Conservation (phyloP, 2,113 vertebrate species). For the Pantherophis guttatus region DNA sequence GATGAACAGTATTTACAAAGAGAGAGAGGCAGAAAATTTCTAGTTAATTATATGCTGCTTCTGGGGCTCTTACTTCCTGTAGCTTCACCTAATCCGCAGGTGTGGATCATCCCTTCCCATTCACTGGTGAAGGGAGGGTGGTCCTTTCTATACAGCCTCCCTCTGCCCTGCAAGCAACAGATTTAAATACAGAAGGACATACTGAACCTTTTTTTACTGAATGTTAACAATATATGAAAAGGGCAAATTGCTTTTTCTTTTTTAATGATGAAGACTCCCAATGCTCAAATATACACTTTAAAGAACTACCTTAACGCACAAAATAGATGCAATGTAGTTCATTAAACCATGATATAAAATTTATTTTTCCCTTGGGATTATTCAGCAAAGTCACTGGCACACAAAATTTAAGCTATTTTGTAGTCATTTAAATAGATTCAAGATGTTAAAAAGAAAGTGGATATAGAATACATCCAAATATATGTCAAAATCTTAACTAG, state of each 20-base stretch:
- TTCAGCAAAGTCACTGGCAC: constrained; percentile 1
- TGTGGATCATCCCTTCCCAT: constrained; percentile 68
- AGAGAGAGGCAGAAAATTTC: constrained; percentile 67
- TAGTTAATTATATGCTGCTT: constrained; percentile 82
- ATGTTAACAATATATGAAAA: constrained; percentile 59
- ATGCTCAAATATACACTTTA: constrained; percentile 37
- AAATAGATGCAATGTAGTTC: constrained; percentile 36
- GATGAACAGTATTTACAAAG: constrained; percentile 69
- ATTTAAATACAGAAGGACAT: constrained; percentile 65
- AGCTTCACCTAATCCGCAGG: constrained; percentile 80
- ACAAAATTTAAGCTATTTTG: neutral
- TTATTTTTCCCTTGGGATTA: constrained; percentile 1
- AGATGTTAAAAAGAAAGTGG: constrained; percentile 16
- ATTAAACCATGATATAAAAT: constrained; percentile 34
- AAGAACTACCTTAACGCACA: constrained; percentile 7
- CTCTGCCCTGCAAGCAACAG: constrained; percentile 55
- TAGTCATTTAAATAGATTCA: neutral
- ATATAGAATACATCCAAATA: neutral
- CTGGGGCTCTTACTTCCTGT: constrained; percentile 78
- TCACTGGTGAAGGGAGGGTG: constrained; percentile 62
- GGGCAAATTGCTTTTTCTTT: constrained; percentile 14
- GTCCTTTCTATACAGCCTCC: constrained; percentile 29
- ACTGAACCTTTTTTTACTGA: constrained; percentile 61
- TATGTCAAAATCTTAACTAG: neutral
- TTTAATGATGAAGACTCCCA: constrained; percentile 33